A percentile compares a stretch with the other conserved stretches of the same genome.
Conservation (phyloP, 2,797 vertebrate genomes). For the Vipera latastei region DNA sequence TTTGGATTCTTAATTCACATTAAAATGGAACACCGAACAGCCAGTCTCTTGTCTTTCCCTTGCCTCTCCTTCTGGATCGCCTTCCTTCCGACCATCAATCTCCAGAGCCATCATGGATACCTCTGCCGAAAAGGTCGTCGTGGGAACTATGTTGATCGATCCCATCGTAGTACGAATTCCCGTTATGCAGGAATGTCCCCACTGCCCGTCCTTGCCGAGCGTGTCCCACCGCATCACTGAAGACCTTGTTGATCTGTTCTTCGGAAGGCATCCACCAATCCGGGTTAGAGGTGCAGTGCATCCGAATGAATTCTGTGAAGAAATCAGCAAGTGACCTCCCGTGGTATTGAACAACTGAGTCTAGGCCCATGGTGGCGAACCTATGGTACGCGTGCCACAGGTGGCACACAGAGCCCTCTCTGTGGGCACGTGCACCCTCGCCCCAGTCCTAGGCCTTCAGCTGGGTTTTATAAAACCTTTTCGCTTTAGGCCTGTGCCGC, state of each 20-base stretch:
- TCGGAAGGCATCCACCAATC: constrained; percentile 99
- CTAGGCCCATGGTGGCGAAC: not conserved
- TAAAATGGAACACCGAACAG: constrained; percentile 57
- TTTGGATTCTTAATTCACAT: constrained; percentile 67
- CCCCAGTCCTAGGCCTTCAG: too few species aligned
- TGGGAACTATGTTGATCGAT: constrained; percentile 88
- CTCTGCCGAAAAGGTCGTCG: constrained; percentile 88
- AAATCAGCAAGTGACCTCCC: constrained; percentile 50
- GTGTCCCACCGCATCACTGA: constrained; percentile 95
- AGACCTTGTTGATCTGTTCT: constrained; percentile 99
- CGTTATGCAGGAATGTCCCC: constrained; percentile 87
- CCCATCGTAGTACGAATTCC: constrained; percentile 86
- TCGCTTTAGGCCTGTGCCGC: too few species aligned
- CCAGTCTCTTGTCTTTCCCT: constrained; percentile 55
- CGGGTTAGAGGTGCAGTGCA: constrained; percentile 97
- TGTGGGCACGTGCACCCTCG: too few species aligned
- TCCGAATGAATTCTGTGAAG: constrained; percentile 94
- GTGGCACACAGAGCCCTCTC: too few species aligned
- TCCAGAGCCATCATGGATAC: constrained; percentile 83
- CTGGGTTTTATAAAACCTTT: too few species aligned
- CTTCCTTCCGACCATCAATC: constrained; percentile 75
- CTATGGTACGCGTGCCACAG: too few species aligned
- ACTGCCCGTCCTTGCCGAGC: constrained; percentile 95
- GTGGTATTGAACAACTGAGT: not conserved
- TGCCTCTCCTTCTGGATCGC: constrained; percentile 4